phyloP scores from a whole-genome alignment of 1,140 invertebrate species.

The Solenopsis invicta region DNA sequence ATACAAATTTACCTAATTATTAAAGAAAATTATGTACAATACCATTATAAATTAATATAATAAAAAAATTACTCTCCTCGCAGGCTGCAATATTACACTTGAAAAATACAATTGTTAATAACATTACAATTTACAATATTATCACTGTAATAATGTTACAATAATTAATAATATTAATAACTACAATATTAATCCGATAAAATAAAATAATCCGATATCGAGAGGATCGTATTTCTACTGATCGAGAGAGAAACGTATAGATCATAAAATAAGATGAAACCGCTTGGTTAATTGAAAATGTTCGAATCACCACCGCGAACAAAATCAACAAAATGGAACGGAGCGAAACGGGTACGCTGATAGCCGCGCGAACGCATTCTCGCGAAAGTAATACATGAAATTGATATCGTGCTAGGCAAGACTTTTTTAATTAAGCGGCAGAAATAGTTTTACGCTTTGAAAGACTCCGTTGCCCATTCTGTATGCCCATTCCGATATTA shows the following conservation, averaged over 20 bases:
- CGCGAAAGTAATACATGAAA: constrained; percentile 54
- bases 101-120: background rate
- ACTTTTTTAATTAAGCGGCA: constrained; percentile 61
- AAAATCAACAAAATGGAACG: background rate
- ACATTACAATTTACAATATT: background rate
- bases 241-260: background rate
- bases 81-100: background rate
- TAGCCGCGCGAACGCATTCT: constrained; percentile 17
- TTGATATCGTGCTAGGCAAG: constrained; percentile 48
- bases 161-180: background rate
- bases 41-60: background rate
- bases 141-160: background rate
- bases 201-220: constrained; percentile 5
- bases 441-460: constrained; percentile 59
- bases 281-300: constrained; percentile 43
- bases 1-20: no score
- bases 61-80: background rate
- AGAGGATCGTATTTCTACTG: background rate
- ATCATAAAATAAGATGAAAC: constrained; percentile 3
- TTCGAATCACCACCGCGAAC: background rate
- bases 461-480: constrained; percentile 20
- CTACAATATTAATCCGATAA: constrained; percentile 3
- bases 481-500: constrained; percentile 26
- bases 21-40: no score
- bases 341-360: background rate